A percentile compares a stretch with the other conserved stretches of the same genome.
Conservation (phyloP, 2,797 vertebrate species). For the Toxotes lorentzi region DNA sequence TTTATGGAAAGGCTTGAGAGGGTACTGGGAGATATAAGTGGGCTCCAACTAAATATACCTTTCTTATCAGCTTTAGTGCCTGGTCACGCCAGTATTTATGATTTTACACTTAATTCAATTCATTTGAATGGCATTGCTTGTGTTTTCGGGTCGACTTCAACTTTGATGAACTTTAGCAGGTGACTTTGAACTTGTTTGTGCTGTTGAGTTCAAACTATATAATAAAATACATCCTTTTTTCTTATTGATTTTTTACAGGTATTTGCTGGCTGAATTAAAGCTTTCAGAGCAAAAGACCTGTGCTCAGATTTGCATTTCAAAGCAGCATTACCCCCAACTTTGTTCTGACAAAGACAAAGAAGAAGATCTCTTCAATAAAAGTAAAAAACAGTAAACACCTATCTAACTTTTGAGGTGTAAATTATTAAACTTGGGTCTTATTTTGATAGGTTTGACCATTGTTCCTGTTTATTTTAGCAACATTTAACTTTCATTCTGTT, state of each 20-base stretch:
- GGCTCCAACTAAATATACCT: slow-evolving; percentile 30
- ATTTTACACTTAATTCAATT: slow-evolving; percentile 13
- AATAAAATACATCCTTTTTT: not conserved
- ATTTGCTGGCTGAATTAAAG: not conserved
- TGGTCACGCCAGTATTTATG: not conserved
- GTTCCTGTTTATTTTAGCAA: not conserved
- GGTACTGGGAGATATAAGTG: not conserved
- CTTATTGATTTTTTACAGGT: not conserved
- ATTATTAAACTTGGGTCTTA: too few species aligned
- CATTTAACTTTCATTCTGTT: not conserved
- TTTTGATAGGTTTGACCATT: not conserved
- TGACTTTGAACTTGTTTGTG: not conserved
- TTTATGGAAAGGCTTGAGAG: slow-evolving; percentile 20
- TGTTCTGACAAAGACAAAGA: too few species aligned
- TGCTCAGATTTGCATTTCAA: not conserved
- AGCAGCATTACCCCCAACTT: too few species aligned
- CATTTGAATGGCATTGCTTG: not conserved
- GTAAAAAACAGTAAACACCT: too few species aligned
- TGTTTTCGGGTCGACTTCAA: not conserved
- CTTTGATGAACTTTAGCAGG: not conserved
- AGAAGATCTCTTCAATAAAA: too few species aligned
- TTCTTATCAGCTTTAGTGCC: slow-evolving; percentile 32
- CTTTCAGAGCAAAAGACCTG: not conserved
- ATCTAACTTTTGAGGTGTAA: too few species aligned
- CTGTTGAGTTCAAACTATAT: not conserved